A percentile compares a stretch with the other conserved stretches of the same genome.
Evolutionary conservation across 2,113 vertebrate species (phyloP).

Genomic region (Semnornis frantzii): DNA sequence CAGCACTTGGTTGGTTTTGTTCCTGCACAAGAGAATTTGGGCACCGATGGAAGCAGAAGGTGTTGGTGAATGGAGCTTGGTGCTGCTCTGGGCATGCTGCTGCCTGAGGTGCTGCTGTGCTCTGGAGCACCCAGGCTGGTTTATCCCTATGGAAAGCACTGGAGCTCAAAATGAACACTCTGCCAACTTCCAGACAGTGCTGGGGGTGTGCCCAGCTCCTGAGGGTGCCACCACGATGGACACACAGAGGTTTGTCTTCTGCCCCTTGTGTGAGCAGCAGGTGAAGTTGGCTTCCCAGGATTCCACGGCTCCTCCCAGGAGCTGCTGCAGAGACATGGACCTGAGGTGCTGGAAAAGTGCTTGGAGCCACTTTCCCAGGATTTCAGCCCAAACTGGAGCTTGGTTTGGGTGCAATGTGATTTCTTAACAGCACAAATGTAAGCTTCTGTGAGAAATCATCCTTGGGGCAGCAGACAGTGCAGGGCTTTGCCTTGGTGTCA

Average conservation of each 20-base stretch:
- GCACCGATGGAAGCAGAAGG: neutral
- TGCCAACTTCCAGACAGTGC: neutral
- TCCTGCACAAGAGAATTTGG: neutral
- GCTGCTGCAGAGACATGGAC: neutral
- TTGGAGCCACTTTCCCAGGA: neutral
- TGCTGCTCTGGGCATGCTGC: neutral
- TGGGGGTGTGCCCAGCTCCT: neutral
- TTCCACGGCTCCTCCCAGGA: neutral
- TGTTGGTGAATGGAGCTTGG: neutral
- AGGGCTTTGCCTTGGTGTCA: too few relatives aligned
- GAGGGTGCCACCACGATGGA: neutral
- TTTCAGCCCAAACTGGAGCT: neutral
- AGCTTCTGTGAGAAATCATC: fast-evolving
- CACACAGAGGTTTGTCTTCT: fast-evolving
- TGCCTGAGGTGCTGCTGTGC: too few relatives aligned
- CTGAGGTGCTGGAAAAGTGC: neutral
- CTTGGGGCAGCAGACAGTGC: neutral
- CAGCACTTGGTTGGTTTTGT: neutral
- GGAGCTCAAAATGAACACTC: too few relatives aligned
- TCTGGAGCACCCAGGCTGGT: fast-evolving
- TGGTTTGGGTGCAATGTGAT: fast-evolving
- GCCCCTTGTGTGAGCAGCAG: too few relatives aligned
- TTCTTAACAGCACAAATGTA: fast-evolving
- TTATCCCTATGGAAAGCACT: fast-evolving
- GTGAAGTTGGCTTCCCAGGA: neutral